These are phyloP conservation scores for Vanacampus margaritifer DNA, from an alignment of 2,113 vertebrate genomes.

Conservation along the genomic window DNA sequence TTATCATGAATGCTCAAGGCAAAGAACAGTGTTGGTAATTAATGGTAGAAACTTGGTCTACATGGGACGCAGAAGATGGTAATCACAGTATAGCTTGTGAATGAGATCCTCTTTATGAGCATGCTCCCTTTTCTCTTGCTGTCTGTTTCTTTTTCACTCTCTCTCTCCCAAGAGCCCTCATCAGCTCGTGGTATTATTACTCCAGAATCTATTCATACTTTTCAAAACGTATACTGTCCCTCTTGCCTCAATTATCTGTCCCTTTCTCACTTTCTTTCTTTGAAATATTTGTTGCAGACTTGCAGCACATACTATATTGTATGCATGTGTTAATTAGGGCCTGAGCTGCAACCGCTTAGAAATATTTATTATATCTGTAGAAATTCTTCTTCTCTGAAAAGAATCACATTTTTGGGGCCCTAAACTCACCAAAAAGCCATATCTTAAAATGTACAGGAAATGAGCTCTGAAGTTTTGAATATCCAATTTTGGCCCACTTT, in stretches of 20 bases:
- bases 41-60: neutral
- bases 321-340: too few relatives aligned
- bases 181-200: slow-evolving; percentile 53
- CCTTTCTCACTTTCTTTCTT: neutral
- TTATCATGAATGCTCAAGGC: neutral
- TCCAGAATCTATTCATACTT: slow-evolving; percentile 39
- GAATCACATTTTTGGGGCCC: too few relatives aligned
- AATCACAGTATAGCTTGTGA: slow-evolving; percentile 27
- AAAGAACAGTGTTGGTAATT: slow-evolving; percentile 10
- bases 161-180: slow-evolving; percentile 62
- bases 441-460: too few relatives aligned
- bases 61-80: neutral
- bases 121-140: neutral
- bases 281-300: too few relatives aligned
- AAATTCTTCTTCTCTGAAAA: too few relatives aligned
- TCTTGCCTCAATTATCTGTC: neutral
- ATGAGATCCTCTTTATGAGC: slow-evolving; percentile 69
- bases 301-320: too few relatives aligned
- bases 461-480: too few relatives aligned
- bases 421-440: too few relatives aligned
- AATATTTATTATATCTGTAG: too few relatives aligned
- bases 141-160: too few relatives aligned
- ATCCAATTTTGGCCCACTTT: too few relatives aligned
- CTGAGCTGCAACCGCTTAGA: too few relatives aligned
- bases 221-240: neutral